Base-by-base conservation (phyloP, 2,888 invertebrate species). In the Leptopilina drosophilae region DNA sequence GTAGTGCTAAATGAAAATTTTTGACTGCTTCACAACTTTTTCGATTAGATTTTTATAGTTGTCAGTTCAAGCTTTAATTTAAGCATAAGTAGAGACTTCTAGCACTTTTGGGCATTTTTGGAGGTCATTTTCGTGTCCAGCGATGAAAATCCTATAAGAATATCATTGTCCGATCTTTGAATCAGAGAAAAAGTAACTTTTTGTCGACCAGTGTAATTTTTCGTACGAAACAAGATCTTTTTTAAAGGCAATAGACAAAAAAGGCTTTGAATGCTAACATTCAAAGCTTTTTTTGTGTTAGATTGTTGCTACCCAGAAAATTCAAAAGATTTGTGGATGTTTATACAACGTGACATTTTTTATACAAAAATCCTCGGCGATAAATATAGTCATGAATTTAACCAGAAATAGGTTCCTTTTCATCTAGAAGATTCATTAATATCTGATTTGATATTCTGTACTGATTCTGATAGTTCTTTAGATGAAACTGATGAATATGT, bases 401-500 rank as follows among this genome's bases (percentile, higher is more conserved):
- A 8, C 8, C 20, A 20, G 11, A 14, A 73, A 20, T 73, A 2
- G 1, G 3, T 26, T 53, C 26, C 20, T 14, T 56, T 26, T 26
- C 8, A 15, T 73, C 12, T 7, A 4, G 20, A 73, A 73, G 15
- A 12, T n/a, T n/a, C n/a, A 42, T 53, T 49, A 53, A 7, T 42
- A 42, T 40, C n/a, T 7, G n/a, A 40, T 11, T 1, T 40, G 40
- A 40, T 65, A 20, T 73, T 49, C 14, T 73, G 73, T 53, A 14
- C 20, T 6, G 15, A 73, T 73, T 40, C 67, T 73, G 59, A 46
- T 20, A 69, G 53, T 69, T 62, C 73, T 53, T 66, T 8, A 77
- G 77, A 77, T 65, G 77, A 77, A 49, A 53, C 33, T 14, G 15
- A 59, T 67, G 56, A 65, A 77, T 26, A 6, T 12, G 7, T 26